A percentile compares a stretch with the other conserved stretches of the same genome.
Conservation (phyloP, 1,140 invertebrate genomes). For the Helicoverpa zea region DNA sequence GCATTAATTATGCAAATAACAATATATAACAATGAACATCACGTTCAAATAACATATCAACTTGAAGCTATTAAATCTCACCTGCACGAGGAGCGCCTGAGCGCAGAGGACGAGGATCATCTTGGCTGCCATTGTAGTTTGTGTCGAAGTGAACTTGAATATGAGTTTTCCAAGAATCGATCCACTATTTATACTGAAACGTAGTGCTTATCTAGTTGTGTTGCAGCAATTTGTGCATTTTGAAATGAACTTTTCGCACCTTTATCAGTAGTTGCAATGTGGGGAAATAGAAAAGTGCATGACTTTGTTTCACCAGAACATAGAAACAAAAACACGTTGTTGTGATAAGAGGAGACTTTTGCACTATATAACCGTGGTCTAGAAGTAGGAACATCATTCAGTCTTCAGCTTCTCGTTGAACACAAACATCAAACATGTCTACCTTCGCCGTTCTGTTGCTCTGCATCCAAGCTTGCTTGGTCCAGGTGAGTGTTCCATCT, state of each 20-base stretch:
- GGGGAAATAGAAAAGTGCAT: slow-evolving; percentile 1
- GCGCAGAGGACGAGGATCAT: slow-evolving; percentile 59
- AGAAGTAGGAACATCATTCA: slow-evolving; percentile 23
- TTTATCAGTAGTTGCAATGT: slow-evolving; percentile 10
- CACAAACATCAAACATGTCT: slow-evolving; percentile 58
- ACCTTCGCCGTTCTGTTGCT: slow-evolving; percentile 62
- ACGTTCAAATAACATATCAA: too few relatives aligned
- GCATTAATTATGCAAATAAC: not conserved
- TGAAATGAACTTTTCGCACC: not conserved
- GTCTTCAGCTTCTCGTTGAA: slow-evolving; percentile 14
- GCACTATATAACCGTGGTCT: slow-evolving; percentile 26
- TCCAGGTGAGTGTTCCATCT: not conserved
- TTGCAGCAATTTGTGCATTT: slow-evolving; percentile 7
- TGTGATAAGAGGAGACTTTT: not conserved
- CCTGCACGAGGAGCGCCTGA: slow-evolving; percentile 62
- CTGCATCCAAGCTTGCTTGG: slow-evolving; percentile 65
- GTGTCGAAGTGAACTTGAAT: slow-evolving; percentile 9
- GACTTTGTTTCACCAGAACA: slow-evolving; percentile 21
- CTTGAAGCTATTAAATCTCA: slow-evolving; percentile 11
- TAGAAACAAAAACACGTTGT: not conserved
- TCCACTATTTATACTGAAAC: slow-evolving; percentile 14
- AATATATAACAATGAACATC: too few relatives aligned
- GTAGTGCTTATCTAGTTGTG: not conserved
- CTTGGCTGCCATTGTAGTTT: slow-evolving; percentile 41
- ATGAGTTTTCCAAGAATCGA: not conserved